Conservation (phyloP, 1,140 invertebrate species). For the Rhynchophorus ferrugineus region DNA sequence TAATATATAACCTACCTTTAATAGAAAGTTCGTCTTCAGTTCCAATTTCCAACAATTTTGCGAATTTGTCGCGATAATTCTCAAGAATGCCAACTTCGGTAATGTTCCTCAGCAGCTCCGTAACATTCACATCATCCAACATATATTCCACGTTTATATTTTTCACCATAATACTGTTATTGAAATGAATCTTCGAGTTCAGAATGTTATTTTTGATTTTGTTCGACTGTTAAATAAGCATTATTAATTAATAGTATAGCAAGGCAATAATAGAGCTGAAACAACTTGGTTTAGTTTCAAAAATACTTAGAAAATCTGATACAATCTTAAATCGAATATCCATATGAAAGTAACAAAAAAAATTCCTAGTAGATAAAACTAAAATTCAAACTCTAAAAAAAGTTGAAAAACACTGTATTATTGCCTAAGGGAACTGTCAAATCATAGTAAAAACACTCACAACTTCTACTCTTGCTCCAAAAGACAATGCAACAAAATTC, state of each 20-base stretch:
- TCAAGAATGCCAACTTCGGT: constrained; percentile 23
- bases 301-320: no score
- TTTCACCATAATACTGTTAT: constrained; percentile 25
- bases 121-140: constrained; percentile 29
- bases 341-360: no score
- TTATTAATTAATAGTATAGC: constrained; percentile 1
- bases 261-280: no score
- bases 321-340: no score
- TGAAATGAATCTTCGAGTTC: constrained; percentile 26
- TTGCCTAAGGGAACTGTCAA: no score
- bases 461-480: no score
- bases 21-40: constrained; percentile 25
- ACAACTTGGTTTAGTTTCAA: no score
- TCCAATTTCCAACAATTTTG: constrained; percentile 25
- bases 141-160: constrained; percentile 30
- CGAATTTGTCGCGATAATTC: constrained; percentile 28
- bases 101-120: constrained; percentile 28
- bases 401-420: no score
- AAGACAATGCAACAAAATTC: no score
- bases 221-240: constrained; percentile 24
- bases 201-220: constrained; percentile 27
- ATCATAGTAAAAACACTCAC: no score
- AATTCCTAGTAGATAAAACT: no score
- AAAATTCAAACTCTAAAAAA: no score
- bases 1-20: constrained; percentile 29